Conservation (phyloP, 2,888 invertebrate species). For the Fragum sueziense region DNA sequence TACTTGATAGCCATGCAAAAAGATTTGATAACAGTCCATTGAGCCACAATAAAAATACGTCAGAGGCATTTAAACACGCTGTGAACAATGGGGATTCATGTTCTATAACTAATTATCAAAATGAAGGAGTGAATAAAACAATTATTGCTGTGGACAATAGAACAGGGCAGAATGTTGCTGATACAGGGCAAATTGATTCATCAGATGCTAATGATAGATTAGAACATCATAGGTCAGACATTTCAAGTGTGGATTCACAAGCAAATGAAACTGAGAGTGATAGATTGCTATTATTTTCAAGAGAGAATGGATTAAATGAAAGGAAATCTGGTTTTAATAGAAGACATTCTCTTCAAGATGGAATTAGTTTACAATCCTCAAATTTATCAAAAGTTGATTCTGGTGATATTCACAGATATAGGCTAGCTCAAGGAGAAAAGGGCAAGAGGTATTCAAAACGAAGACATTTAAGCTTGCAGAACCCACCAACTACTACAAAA, state of each 20-base stretch:
- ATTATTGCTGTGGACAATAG: background rate
- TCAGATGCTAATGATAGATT: background rate
- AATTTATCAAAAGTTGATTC: background rate
- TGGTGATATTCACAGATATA: background rate
- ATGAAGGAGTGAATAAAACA: background rate
- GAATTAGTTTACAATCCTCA: background rate
- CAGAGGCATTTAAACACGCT: background rate
- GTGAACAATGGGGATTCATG: background rate
- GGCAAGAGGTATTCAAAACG: background rate
- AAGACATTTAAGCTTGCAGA: background rate
- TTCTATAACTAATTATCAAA: background rate
- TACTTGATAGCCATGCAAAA: constrained; percentile 8
- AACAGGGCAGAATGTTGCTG: background rate
- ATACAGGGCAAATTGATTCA: background rate
- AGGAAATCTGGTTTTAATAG: background rate
- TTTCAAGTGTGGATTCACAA: background rate
- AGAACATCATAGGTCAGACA: background rate
- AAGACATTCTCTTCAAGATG: constrained; percentile 8
- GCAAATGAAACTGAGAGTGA: background rate
- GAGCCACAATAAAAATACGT: background rate
- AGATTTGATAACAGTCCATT: constrained; percentile 10
- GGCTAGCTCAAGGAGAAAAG: background rate
- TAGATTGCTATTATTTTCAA: background rate
- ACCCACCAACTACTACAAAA: background rate
- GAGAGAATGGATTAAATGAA: background rate